Evolutionary conservation across 2,113 vertebrate genomes (phyloP).

Genomic region (Pituophis catenifer): DNA sequence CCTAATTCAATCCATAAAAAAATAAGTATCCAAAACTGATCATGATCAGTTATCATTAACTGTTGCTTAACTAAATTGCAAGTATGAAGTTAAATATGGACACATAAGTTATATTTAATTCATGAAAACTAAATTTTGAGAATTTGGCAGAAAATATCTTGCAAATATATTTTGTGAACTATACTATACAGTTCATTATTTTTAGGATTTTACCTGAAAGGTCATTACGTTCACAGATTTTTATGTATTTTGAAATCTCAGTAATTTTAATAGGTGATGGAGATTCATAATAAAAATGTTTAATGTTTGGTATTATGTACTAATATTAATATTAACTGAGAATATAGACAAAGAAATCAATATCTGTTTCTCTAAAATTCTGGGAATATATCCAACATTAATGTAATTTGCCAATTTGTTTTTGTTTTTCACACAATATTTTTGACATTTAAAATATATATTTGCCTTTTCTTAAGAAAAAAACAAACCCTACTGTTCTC

Average conservation of each 20-base stretch:
- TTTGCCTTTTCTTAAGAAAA: not conserved
- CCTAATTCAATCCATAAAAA: not conserved
- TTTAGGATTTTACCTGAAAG: slow-evolving; percentile 44
- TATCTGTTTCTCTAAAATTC: slow-evolving; percentile 42
- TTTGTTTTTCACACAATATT: slow-evolving; percentile 49
- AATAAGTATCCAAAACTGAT: not conserved
- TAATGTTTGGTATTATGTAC: not conserved
- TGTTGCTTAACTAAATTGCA: not conserved
- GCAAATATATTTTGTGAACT: slow-evolving; percentile 22
- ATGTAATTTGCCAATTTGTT: slow-evolving; percentile 66
- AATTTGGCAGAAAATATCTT: not conserved
- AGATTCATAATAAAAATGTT: not conserved
- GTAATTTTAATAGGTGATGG: not conserved
- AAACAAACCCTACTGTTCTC: slow-evolving; percentile 13
- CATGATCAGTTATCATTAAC: not conserved
- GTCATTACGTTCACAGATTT: not conserved
- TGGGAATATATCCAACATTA: slow-evolving; percentile 60
- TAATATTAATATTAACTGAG: slow-evolving; percentile 34
- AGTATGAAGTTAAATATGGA: not conserved
- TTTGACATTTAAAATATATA: slow-evolving; percentile 36
- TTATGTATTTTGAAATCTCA: not conserved
- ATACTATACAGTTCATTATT: slow-evolving; percentile 26
- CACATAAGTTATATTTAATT: not conserved
- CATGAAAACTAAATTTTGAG: not conserved
- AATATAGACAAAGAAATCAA: slow-evolving; percentile 55